Conservation (phyloP, 2,888 invertebrate genomes). For the Eupithecia subfuscata region DNA sequence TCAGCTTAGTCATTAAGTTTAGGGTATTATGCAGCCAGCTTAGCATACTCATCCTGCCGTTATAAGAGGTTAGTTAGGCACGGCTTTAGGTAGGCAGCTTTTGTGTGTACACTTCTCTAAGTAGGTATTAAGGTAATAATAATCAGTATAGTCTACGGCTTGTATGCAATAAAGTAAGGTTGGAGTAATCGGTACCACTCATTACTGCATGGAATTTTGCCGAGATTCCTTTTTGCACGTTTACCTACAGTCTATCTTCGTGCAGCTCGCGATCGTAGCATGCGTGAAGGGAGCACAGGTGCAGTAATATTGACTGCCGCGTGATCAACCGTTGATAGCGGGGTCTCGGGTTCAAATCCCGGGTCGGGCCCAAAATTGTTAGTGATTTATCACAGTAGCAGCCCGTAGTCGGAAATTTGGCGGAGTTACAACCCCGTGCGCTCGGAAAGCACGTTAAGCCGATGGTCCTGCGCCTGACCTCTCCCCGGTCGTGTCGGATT, state of each 20-base stretch:
- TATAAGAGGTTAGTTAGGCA: background rate
- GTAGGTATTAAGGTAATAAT: background rate
- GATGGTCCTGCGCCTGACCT: no score
- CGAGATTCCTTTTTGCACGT: background rate
- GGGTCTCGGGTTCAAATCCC: background rate
- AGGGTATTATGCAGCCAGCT: background rate
- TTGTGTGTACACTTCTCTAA: background rate
- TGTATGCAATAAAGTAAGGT: background rate
- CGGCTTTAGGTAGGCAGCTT: background rate
- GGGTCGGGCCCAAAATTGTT: background rate
- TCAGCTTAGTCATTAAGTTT: background rate
- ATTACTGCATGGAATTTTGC: background rate
- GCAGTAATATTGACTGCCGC: no score
- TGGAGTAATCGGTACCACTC: background rate
- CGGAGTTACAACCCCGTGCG: no score
- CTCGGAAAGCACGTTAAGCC: no score
- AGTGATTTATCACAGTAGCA: no score
- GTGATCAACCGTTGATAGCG: no score
- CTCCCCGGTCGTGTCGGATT: no score
- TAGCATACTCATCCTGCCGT: background rate
- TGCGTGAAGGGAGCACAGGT: no score
- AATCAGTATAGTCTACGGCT: background rate
- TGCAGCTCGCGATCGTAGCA: no score
- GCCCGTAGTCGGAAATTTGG: no score
- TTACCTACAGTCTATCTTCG: no score